A percentile compares a stretch with the other conserved stretches of the same genome.
Evolutionary conservation across 2,113 vertebrate species (phyloP).

Genomic region (Cricetomys ansorgei): DNA sequence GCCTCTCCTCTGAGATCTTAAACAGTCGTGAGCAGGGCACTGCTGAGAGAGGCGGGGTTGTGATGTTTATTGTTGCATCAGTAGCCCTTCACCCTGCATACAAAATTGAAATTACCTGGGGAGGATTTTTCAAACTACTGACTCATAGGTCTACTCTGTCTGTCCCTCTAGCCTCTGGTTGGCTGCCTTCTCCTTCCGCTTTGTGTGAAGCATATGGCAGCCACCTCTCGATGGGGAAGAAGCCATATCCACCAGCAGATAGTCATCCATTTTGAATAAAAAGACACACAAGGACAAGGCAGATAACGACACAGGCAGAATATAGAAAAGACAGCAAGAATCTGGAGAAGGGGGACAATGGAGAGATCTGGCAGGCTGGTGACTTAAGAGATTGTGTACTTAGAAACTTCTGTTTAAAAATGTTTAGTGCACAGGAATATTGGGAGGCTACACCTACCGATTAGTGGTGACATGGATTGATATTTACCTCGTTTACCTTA

Average conservation of each 20-base stretch:
- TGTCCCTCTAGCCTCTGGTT: neutral
- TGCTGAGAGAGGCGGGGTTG: neutral
- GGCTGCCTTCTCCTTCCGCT: neutral
- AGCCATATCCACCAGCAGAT: neutral
- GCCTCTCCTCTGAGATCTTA: neutral
- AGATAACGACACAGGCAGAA: neutral
- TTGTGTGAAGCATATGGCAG: neutral
- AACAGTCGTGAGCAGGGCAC: neutral
- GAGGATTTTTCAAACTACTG: neutral
- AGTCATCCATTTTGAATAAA: neutral
- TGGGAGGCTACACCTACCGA: neutral
- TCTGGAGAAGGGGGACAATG: neutral
- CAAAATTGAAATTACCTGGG: neutral
- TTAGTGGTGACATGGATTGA: neutral
- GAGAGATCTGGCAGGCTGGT: neutral
- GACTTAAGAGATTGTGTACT: neutral
- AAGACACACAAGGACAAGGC: neutral
- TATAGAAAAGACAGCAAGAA: neutral
- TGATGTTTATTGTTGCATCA: fast-evolving
- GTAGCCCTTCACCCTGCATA: neutral
- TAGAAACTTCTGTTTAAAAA: neutral
- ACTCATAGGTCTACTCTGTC: neutral
- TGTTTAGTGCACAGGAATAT: neutral
- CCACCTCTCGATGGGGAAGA: neutral
- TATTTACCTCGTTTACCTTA: neutral